Base-by-base conservation (phyloP, 2,797 vertebrate genomes). In the Pseudochirops cupreus region DNA sequence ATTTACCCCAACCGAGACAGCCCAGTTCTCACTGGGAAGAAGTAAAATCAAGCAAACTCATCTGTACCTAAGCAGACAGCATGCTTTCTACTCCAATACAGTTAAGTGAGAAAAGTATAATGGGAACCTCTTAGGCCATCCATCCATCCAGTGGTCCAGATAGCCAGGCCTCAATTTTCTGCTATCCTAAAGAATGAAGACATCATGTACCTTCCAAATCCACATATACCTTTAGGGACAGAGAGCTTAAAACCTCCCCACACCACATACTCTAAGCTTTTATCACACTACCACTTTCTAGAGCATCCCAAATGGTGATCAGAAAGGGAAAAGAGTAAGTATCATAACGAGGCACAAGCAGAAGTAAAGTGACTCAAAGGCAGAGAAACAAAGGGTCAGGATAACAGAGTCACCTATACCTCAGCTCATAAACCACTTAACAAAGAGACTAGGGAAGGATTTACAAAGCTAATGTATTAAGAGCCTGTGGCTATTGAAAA, bases 111-210 rank as follows among this genome's bases (percentile, higher is more conserved):
- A 87, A 87, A 87, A 93, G 67, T 1, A 33, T 21, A 90, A 93
- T 0, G 18, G 54, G 67, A 95, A 91, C 16, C 54, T 7, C 67
- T 54, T 55, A 92, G 58, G 46, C 31, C 56, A 91, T 59, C 21
- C 74, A 87, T 92, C 91, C 89, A 56, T 67, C 92, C 74, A 87
- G 89, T 52, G 6, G 56, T 21, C 39, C 52, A 92, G 29, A 59
- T 87, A 87, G 74, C 74, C 5, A 82, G 26, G 58, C 92, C 55
- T 74, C 18, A 28, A 92, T 92, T 62, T 94, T 62, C 92, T 95
- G 28, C 50, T 90, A 92, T 92, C 92, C 93, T 92, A 92, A 95
- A 91, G 21, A 93, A 93, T 53, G 74, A 87, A 87, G 74, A 87
- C 74, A 87, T 87, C 74, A 87, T 87, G 24, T 87, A 87, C 39